phyloP scores from a whole-genome alignment of 2,113 vertebrate genomes.

The Salvelinus alpinus region DNA sequence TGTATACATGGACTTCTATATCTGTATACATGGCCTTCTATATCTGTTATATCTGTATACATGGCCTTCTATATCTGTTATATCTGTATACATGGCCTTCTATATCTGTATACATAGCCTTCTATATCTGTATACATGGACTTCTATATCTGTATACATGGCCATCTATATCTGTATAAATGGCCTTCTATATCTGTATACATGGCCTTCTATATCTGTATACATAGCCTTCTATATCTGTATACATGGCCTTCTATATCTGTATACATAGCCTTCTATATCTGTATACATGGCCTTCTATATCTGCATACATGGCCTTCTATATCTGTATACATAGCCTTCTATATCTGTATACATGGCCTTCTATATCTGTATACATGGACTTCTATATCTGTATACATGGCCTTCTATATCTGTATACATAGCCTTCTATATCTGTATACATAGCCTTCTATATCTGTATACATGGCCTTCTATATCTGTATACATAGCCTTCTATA shows the following conservation, averaged over 20 bases:
- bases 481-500: constrained; percentile 16
- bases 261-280: too few relatives aligned
- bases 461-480: constrained; percentile 33
- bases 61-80: too few relatives aligned
- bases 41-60: too few relatives aligned
- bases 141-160: constrained; percentile 30
- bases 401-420: constrained; percentile 29
- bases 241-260: constrained; percentile 33
- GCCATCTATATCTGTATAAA: constrained; percentile 29
- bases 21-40: too few relatives aligned
- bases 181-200: constrained; percentile 19
- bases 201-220: constrained; percentile 34
- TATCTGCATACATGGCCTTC: constrained; percentile 31
- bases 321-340: constrained; percentile 17
- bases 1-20: too few relatives aligned
- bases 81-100: constrained; percentile 32
- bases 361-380: constrained; percentile 34
- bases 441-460: constrained; percentile 31
- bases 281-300: constrained; percentile 41
- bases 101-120: constrained; percentile 17
- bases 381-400: constrained; percentile 31
- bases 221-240: constrained; percentile 21
- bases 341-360: constrained; percentile 31
- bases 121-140: too few relatives aligned
- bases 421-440: too few relatives aligned